phyloP scores from a whole-genome alignment of 2,888 invertebrate genomes.

The Geophilus truncorum region DNA sequence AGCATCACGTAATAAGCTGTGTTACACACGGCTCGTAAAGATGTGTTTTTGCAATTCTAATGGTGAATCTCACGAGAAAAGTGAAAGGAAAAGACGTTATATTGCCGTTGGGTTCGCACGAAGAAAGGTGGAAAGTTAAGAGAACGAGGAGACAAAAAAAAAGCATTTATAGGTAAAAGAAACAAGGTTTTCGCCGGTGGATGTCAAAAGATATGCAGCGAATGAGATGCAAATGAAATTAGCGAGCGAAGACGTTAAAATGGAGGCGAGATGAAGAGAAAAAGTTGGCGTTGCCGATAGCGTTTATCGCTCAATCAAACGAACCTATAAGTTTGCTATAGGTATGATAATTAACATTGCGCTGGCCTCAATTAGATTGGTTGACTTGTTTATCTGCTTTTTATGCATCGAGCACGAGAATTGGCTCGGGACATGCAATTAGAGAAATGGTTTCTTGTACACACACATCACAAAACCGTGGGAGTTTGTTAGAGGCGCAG shows the following conservation, averaged over 20 bases:
- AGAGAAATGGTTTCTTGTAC: neutral
- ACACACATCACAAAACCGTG: neutral
- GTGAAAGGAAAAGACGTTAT: neutral
- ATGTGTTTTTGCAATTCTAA: conserved; percentile 27
- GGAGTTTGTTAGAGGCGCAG: conserved; percentile 1
- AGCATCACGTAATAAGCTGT: conserved; percentile 12
- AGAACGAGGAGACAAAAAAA: no score
- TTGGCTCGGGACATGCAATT: conserved; percentile 17
- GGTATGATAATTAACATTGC: conserved; percentile 17
- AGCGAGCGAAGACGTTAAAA: conserved; percentile 3
- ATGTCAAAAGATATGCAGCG: neutral
- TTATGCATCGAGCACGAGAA: conserved; percentile 3
- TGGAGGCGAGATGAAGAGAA: neutral
- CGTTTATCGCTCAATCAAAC: conserved; percentile 12
- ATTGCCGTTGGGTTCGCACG: neutral
- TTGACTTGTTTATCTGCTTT: conserved; percentile 17
- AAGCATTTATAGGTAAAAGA: neutral
- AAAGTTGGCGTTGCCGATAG: conserved; percentile 7
- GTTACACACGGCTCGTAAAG: conserved; percentile 12
- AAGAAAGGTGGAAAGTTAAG: neutral
- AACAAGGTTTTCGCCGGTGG: neutral
- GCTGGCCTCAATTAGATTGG: conserved; percentile 13
- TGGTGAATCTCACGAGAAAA: conserved; percentile 3
- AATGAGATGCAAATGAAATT: conserved; percentile 22
- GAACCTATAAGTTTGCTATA: conserved; percentile 4